Evolutionary conservation across 64 coral and sea anemone species (phyloP).

Genomic region (Montipora cactus): DNA sequence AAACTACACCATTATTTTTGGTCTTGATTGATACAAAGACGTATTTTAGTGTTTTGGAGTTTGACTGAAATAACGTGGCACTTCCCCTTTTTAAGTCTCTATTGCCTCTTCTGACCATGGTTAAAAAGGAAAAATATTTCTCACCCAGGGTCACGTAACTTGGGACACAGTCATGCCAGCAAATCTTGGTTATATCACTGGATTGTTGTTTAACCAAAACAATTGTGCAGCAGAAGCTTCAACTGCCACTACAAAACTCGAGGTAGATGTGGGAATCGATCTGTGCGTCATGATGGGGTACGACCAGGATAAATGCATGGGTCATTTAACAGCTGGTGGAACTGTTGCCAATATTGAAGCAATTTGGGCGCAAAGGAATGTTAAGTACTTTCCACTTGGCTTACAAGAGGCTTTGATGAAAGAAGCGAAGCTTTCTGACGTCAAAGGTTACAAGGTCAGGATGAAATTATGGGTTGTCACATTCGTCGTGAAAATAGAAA

Average conservation of each 20-base stretch:
- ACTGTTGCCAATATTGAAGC: constrained; percentile 80
- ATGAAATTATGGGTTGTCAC: not conserved
- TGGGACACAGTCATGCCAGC: constrained; percentile 80
- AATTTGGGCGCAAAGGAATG: constrained; percentile 85
- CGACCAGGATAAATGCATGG: constrained; percentile 40
- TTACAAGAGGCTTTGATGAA: constrained; percentile 68
- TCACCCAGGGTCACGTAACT: constrained; percentile 62
- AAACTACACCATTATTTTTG: no score
- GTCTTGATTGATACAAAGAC: no score
- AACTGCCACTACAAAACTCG: constrained; percentile 52
- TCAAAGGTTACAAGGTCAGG: constrained; percentile 8
- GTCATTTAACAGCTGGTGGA: constrained; percentile 71
- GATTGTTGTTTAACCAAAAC: constrained; percentile 81
- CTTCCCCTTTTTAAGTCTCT: not conserved
- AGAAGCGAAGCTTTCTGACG: constrained; percentile 29
- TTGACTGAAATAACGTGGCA: no score
- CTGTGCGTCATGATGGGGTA: constrained; percentile 72
- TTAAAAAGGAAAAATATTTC: not conserved
- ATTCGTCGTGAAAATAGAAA: no score
- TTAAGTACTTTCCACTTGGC: constrained; percentile 76
- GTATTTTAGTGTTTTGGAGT: no score
- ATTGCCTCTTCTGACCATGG: not conserved
- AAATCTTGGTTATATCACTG: constrained; percentile 79
- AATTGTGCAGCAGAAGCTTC: constrained; percentile 77
- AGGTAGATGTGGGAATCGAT: constrained; percentile 66